phyloP scores from a whole-genome alignment of 2,797 vertebrate species.

The Propithecus deckenii region DNA sequence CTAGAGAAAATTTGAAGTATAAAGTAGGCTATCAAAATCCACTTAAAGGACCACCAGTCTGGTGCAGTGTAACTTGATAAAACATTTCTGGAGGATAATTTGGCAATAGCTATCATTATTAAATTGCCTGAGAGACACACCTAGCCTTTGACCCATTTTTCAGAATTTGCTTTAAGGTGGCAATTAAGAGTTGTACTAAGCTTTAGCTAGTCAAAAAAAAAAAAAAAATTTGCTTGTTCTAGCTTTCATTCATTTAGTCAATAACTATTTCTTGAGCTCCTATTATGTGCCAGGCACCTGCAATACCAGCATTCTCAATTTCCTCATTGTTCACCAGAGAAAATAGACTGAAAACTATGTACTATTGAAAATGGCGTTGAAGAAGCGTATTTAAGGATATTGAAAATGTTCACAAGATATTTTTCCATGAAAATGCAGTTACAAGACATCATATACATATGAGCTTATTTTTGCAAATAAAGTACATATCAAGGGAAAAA shows the following conservation, averaged over 20 bases:
- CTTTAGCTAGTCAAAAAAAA: not conserved
- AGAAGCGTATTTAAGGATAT: not conserved
- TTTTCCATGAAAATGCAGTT: not conserved
- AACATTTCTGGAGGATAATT: not conserved
- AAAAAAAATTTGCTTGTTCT: not conserved
- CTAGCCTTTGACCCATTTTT: conserved; percentile 36
- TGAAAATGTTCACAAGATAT: not conserved
- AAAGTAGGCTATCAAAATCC: not conserved
- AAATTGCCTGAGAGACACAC: not conserved
- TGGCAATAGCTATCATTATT: not conserved
- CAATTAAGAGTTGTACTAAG: not conserved
- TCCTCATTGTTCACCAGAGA: not conserved
- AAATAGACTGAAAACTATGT: not conserved
- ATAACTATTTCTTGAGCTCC: not conserved
- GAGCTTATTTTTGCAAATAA: not conserved
- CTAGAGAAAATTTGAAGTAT: not conserved
- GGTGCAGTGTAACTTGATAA: not conserved
- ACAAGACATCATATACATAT: not conserved
- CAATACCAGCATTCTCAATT: not conserved
- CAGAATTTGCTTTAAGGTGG: not conserved
- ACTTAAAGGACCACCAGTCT: not conserved
- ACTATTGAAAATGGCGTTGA: not conserved
- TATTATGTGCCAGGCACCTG: too few relatives aligned
- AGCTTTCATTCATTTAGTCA: not conserved
- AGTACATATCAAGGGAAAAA: not conserved